Evolutionary conservation across 2,113 vertebrate species (phyloP), one percentile per base, ranked within the genome.

Genomic region (Dipodomys spectabilis): DNA sequence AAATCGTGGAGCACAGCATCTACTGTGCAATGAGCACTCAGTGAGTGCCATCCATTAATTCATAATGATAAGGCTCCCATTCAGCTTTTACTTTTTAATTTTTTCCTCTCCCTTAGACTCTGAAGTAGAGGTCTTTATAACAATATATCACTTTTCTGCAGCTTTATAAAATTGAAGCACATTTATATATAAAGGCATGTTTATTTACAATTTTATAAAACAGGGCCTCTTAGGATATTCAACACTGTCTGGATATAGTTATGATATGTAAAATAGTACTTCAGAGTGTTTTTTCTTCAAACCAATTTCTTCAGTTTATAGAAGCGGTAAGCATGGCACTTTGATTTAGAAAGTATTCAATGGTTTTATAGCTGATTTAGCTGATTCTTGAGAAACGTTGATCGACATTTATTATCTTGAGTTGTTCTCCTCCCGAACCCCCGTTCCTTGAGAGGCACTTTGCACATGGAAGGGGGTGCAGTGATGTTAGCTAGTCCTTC

Each of bases 161-260:
- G 77, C 45, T n/a, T 94, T 83, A 86, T 88, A 67, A 95, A 94
- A 90, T 11, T 77, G 89, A 86, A 92, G 15, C n/a, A 64, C 75
- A 72, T 84, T 85, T 93, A 86, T 82, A 79, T 27, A 68, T 78
- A 86, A 92, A 92, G 25, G 8, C 25, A 81, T 86, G 77, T 94
- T 96, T 88, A 95, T 80, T 93, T 92, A 77, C 30, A 68, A 86
- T 92, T 88, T 96, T 80, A 80, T 92, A 81, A 91, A 93, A 83
- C 32, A 8, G 28, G 39, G 27, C 77, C 72, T 92, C 53, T 91
- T 72, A 86, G 62, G 62, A 72, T 92, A 39, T 5, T 69, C 77
- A 80, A 57, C 35, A 89, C 23, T 82, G 92, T 94, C 75, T 18
- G 62, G 67, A 49, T 19, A 45, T 19, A 25, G 71, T 92, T 91